Evolutionary conservation across 1,140 invertebrate genomes (phyloP).

Genomic region (Adelges cooleyi): DNA sequence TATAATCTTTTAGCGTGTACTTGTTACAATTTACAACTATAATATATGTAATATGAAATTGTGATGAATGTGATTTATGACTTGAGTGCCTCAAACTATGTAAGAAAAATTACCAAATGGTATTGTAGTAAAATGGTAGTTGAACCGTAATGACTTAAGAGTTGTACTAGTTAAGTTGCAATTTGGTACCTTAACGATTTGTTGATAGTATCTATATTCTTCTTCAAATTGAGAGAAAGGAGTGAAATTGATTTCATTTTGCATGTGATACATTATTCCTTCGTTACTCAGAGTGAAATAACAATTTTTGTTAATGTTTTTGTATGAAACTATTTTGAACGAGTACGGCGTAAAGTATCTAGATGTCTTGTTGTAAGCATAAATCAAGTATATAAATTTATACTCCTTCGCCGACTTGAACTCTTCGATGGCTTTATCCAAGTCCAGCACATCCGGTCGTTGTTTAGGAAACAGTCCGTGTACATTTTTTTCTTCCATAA

Average conservation of each 20-base stretch:
- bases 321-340: neutral
- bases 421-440: neutral
- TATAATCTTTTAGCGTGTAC: too few relatives aligned
- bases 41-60: too few relatives aligned
- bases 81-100: neutral
- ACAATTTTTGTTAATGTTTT: neutral
- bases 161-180: neutral
- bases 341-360: conserved; percentile 1
- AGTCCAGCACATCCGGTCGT: neutral
- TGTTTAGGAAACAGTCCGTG: neutral
- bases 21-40: too few relatives aligned
- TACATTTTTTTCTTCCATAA: neutral
- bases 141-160: neutral
- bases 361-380: neutral
- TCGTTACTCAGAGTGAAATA: conserved; percentile 10
- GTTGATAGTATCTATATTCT: neutral
- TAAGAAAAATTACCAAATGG: neutral
- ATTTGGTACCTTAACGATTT: neutral
- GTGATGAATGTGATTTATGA: too few relatives aligned
- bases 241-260: neutral
- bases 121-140: neutral
- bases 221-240: neutral
- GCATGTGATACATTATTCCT: conserved; percentile 4
- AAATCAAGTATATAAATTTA: conserved; percentile 1
- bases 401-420: neutral